Evolutionary conservation across 2,797 vertebrate genomes (phyloP), one percentile per base, ranked within the genome.

Genomic region (Coccyzus lansbergi): DNA sequence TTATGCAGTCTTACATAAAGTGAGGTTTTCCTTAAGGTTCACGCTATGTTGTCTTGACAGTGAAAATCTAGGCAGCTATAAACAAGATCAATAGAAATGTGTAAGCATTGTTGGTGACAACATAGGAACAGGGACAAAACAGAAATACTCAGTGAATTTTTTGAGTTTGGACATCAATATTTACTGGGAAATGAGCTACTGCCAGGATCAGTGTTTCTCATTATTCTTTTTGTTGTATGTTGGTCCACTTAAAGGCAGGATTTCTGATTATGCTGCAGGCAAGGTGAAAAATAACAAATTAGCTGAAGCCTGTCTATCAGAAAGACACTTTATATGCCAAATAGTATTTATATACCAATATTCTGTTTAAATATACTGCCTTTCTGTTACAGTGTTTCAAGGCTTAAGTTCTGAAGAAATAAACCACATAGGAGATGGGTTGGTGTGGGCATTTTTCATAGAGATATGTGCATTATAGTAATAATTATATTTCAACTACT

Each of bases 41-140:
- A 33, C 59, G 20, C 68, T 88, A 19, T 71, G 26, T 93, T 92
- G 77, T 88, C 67, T 90, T 91, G 86, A 63, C 88, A 92, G 78
- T 77, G 84, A 91, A 95, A 95, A 74, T 67, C 75, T 63, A 83
- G 92, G 88, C 91, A 96, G 70, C 83, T 84, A 52, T 93, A 93
- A 95, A 86, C 55, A 92, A 95, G 95, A 96, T 96, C 89, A 96
- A 87, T 92, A 93, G 86, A 93, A 87, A 87, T 71, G 68, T 93
- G 60, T 88, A 89, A 85, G 82, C 33, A 58, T 72, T 74, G 75
- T 53, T 87, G 86, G 82, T 94, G 86, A 89, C 83, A 94, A 86
- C 71, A 24, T 24, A 80, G 40, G 46, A 85, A 34, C 60, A 72
- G 44, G 75, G 83, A 74, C 75, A 90, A 87, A 91, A 42, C 65